Base-by-base conservation (phyloP, 1,140 invertebrate genomes). In the Micrasema minimum region DNA sequence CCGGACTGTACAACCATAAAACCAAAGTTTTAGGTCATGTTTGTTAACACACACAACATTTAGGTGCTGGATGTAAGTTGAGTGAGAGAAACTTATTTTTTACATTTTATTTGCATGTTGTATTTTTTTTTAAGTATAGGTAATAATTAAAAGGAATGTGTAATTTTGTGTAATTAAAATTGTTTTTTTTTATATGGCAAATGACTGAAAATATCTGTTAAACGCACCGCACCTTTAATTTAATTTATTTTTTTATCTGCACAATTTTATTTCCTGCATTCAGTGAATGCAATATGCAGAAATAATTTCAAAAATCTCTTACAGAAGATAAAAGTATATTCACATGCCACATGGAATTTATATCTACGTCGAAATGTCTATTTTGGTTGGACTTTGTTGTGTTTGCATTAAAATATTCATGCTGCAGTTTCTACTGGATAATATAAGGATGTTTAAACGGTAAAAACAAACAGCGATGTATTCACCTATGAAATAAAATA, bases 251-350 rank as follows among this genome's bases (percentile, higher is more conserved):
- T 61, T 70, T 68, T 55, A 14, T 45, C 77, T 75, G 79, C 79
- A 83, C 80, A 69, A 68, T 79, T 78, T 80, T 78, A 71, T 57
- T 79, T 75, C 46, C 68, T 77, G 83, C 82, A 85, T 85, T 84
- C 83, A 85, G 83, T 85, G 83, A 84, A 80, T 83, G 83, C 83
- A 80, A 82, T 82, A 57, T 62, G 57, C 57, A 45, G 57, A 45
- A 43, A 20, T 37, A 20, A 35, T 51, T 53, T n/a, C 31, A 18
- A 23, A 55, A 20, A 41, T 41, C 50, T 66, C 46, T 66, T 66
- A 23, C 65, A 66, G 65, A n/a, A n/a, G 50, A 46, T 51, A 23
- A 51, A 18, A 51, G 12, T 51, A n/a, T n/a, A n/a, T n/a, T n/a
- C n/a, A n/a, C n/a, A n/a, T n/a, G n/a, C n/a, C n/a, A n/a, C n/a